phyloP scores from a whole-genome alignment of 2,113 vertebrate genomes.

The Chrysochloris asiatica region DNA sequence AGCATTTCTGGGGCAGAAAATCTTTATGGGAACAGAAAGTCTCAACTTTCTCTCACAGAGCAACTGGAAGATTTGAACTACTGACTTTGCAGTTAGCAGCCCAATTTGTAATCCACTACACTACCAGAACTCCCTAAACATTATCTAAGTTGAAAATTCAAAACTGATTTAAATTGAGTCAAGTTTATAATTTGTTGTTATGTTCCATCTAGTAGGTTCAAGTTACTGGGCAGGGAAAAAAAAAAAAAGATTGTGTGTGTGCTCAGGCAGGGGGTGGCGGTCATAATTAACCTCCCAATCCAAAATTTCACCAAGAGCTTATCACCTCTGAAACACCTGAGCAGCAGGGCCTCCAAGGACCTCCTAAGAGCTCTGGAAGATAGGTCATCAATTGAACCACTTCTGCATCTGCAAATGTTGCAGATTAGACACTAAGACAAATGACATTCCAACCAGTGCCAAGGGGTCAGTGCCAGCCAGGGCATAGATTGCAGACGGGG shows the following conservation, averaged over 20 bases:
- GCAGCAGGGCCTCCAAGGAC: constrained; percentile 42
- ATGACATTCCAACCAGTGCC: constrained; percentile 70
- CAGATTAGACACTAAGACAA: constrained; percentile 82
- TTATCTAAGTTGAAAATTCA: constrained; percentile 61
- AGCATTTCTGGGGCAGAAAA: too few relatives aligned
- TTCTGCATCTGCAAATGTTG: constrained; percentile 80
- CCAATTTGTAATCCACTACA: too few relatives aligned
- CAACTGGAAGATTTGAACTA: too few relatives aligned
- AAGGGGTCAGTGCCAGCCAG: constrained; percentile 51
- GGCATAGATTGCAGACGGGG: constrained; percentile 49
- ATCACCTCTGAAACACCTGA: constrained; percentile 52
- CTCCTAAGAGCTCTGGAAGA: constrained; percentile 68
- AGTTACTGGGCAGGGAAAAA: constrained; percentile 34
- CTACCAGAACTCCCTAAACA: too few relatives aligned
- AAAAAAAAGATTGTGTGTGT: neutral
- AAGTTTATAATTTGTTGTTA: too few relatives aligned
- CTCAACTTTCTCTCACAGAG: too few relatives aligned
- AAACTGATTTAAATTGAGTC: constrained; percentile 61
- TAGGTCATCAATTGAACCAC: constrained; percentile 81
- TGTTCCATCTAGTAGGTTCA: too few relatives aligned
- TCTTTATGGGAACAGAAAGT: too few relatives aligned
- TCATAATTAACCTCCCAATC: constrained; percentile 38
- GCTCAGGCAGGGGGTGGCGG: neutral
- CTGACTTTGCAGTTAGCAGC: too few relatives aligned
- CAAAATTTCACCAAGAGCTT: constrained; percentile 45